phyloP scores from a whole-genome alignment of 2,888 invertebrate genomes.

The Dicyrtomina minuta region DNA sequence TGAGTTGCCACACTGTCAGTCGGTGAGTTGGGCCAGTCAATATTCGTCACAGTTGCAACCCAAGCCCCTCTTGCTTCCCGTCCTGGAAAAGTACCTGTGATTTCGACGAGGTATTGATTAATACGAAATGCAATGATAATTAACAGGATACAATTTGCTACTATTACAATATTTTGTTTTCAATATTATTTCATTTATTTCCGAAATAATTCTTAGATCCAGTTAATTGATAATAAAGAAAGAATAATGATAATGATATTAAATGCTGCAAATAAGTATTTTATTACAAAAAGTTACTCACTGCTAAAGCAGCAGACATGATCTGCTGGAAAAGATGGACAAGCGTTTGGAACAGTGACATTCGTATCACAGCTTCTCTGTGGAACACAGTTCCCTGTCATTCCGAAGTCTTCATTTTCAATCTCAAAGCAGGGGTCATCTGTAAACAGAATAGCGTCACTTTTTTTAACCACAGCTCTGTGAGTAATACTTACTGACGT shows the following conservation, averaged over 20 bases:
- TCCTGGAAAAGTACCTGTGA: slow-evolving; percentile 44
- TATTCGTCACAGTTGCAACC: slow-evolving; percentile 47
- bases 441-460: no score
- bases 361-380: slow-evolving; percentile 23
- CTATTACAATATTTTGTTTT: no score
- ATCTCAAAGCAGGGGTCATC: slow-evolving; percentile 39
- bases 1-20: slow-evolving; percentile 37
- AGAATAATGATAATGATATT: no score
- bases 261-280: no score
- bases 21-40: slow-evolving; percentile 46
- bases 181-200: slow-evolving; percentile 1
- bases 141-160: no score
- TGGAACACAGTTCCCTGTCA: slow-evolving; percentile 40
- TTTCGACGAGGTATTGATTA: no score
- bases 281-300: no score
- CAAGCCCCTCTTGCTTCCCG: slow-evolving; percentile 45
- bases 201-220: neutral
- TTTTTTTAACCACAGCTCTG: no score
- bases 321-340: slow-evolving; percentile 37
- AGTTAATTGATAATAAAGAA: no score
- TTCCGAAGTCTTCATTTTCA: slow-evolving; percentile 10
- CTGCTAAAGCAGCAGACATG: slow-evolving; percentile 43
- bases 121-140: no score
- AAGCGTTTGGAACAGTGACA: slow-evolving; percentile 12
- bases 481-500: neutral